Evolutionary conservation across 2,113 vertebrate species (phyloP).

Genomic region (Sapajus apella): DNA sequence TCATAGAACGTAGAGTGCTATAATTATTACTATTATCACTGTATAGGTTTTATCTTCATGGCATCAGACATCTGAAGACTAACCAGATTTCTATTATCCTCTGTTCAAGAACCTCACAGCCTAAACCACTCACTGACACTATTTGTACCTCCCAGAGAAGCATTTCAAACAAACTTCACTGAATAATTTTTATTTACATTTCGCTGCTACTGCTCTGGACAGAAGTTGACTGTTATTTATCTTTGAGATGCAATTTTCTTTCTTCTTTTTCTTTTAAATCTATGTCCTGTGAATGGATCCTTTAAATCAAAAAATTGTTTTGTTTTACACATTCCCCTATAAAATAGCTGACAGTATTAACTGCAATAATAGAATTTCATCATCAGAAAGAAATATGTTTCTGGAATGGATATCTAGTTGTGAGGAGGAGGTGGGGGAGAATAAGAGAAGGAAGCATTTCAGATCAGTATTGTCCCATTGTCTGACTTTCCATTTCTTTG

Average conservation of each 20-base stretch:
- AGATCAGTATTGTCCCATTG: slow-evolving; percentile 32
- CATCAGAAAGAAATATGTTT: slow-evolving; percentile 54
- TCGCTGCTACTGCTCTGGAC: neutral
- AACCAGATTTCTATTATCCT: neutral
- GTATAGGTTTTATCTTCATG: neutral
- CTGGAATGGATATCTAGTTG: rapidly evolving
- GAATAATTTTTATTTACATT: slow-evolving; percentile 32
- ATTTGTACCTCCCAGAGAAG: neutral
- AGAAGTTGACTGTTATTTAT: slow-evolving; percentile 47
- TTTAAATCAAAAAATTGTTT: slow-evolving; percentile 38
- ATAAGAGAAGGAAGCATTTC: slow-evolving; percentile 49
- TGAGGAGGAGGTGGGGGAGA: neutral
- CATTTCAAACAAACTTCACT: neutral
- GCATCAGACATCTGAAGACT: neutral
- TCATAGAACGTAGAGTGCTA: neutral
- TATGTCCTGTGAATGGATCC: neutral
- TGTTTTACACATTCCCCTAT: neutral
- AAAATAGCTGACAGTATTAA: neutral
- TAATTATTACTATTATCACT: neutral
- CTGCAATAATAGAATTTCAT: slow-evolving; percentile 51
- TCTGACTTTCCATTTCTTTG: slow-evolving; percentile 47
- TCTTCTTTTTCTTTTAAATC: slow-evolving; percentile 21
- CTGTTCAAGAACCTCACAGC: neutral
- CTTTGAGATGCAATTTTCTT: slow-evolving; percentile 50
- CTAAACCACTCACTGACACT: neutral